phyloP scores from a whole-genome alignment of 2,797 vertebrate species.

The Craterocephalus amniculus region DNA sequence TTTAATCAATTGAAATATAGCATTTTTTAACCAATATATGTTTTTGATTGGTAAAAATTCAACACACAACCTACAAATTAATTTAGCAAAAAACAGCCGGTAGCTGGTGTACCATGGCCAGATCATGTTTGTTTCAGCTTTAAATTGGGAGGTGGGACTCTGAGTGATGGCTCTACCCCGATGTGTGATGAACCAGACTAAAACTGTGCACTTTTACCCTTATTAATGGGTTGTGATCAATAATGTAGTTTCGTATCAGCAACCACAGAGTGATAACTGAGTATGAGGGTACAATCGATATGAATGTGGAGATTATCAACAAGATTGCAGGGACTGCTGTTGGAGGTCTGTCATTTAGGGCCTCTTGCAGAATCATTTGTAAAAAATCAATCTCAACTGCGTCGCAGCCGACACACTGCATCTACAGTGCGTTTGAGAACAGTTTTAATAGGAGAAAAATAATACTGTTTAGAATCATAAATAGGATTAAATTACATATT shows the following conservation, averaged over 20 bases:
- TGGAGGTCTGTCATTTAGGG: constrained; percentile 46
- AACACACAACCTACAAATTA: not conserved
- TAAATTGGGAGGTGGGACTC: constrained; percentile 27
- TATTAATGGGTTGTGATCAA: constrained; percentile 69
- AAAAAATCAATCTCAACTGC: constrained; percentile 34
- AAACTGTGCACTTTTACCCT: constrained; percentile 54
- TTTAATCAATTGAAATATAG: not conserved
- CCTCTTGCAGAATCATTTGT: constrained; percentile 47
- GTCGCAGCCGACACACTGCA: constrained; percentile 1
- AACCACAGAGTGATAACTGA: constrained; percentile 58
- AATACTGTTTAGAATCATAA: not conserved
- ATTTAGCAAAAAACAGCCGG: not conserved
- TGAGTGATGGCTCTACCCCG: constrained; percentile 32
- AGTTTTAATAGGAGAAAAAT: constrained; percentile 5
- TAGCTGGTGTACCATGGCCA: constrained; percentile 4
- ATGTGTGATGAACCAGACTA: constrained; percentile 54
- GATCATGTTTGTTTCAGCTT: constrained; percentile 40
- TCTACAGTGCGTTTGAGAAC: constrained; percentile 8
- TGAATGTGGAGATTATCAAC: constrained; percentile 68
- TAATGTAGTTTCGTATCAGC: constrained; percentile 60
- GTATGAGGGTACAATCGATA: constrained; percentile 57
- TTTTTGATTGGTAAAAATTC: not conserved
- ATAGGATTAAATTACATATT: not conserved
- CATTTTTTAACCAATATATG: constrained; percentile 11
- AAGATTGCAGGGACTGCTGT: constrained; percentile 56